Evolutionary conservation across 1,140 invertebrate species (phyloP), one percentile per base, ranked within the genome.

Genomic region (Bombus waltoni): DNA sequence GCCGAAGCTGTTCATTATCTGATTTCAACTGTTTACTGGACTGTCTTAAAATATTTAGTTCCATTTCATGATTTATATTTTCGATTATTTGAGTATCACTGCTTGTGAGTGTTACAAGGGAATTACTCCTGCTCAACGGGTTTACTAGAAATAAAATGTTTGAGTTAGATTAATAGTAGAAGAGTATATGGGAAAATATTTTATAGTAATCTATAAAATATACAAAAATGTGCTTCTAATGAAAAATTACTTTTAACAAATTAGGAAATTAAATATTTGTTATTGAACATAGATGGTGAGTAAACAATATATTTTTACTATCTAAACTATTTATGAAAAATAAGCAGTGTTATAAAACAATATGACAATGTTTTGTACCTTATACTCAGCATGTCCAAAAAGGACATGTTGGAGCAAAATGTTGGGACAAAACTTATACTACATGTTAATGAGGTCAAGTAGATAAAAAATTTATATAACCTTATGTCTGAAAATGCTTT

Each of bases 1-100:
- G 94, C 66, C 95, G 95, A 66, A 97, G 92, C 88, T 97, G 96
- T 42, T 97, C 97, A 84, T 97, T 97, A 87, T 97, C 97, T 9
- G 94, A 91, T 87, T 95, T 95, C 81, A 97, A 93, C 86, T 96
- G 96, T 73, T 95, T 94, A 88, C 94, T 95, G 0, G 94, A 94
- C 91, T 96, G 94, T 92, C 95, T 94, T 86, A 96, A 89, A 70
- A 94, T 89, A n/a, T 94, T 93, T 53, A 96, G 74, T 89, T 96
- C 96, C 59, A 93, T 90, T 81, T 96, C 95, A 11, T 92, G 90
- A 78, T 96, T 95, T 28, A 85, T 57, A 25, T 92, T 89, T 57
- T 92, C 91, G 13, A 80, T 76, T 18, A 66, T 79, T 53, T 93
- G 87, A 68, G 84, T 77, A n/a, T 82, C 85, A 53, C 79, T 91